Evolutionary conservation across 2,797 vertebrate species (phyloP).

Genomic region (Heliangelus exortis): DNA sequence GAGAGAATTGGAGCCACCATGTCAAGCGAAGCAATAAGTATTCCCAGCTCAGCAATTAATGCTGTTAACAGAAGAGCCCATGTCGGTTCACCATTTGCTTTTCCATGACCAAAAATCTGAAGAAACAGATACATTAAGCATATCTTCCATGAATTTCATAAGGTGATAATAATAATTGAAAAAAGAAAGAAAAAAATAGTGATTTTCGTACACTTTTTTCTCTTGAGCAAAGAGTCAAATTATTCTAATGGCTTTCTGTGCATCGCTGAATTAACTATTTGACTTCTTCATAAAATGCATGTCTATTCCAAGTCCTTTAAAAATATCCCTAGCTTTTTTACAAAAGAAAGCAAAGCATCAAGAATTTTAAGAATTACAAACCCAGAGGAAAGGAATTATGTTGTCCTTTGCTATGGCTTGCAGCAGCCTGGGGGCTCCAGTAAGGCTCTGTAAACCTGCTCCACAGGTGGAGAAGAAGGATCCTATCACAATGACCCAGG

Average conservation of each 20-base stretch:
- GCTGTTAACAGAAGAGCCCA: slow-evolving; percentile 96
- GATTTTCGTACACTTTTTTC: not conserved
- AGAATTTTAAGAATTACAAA: slow-evolving; percentile 55
- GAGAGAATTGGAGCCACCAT: slow-evolving; percentile 99
- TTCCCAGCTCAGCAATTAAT: slow-evolving; percentile 94
- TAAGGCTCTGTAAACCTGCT: slow-evolving; percentile 94
- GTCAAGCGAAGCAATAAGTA: slow-evolving; percentile 96
- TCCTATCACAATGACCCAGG: slow-evolving; percentile 97
- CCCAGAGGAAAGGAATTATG: slow-evolving; percentile 96
- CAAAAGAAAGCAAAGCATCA: not conserved
- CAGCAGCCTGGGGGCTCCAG: slow-evolving; percentile 92
- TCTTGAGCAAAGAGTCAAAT: not conserved
- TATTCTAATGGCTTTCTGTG: not conserved
- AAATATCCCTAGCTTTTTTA: not conserved
- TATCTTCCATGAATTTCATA: not conserved
- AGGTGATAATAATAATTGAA: not conserved
- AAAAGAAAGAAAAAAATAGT: not conserved
- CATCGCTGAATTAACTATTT: not conserved
- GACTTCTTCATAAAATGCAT: not conserved
- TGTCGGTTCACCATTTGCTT: slow-evolving; percentile 94
- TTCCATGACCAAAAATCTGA: slow-evolving; percentile 95
- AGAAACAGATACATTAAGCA: not conserved
- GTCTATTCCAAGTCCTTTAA: not conserved
- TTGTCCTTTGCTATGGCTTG: slow-evolving; percentile 99
- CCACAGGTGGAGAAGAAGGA: slow-evolving; percentile 98